Base-by-base conservation (phyloP, 2,113 vertebrate genomes). In the Elephas maximus region DNA sequence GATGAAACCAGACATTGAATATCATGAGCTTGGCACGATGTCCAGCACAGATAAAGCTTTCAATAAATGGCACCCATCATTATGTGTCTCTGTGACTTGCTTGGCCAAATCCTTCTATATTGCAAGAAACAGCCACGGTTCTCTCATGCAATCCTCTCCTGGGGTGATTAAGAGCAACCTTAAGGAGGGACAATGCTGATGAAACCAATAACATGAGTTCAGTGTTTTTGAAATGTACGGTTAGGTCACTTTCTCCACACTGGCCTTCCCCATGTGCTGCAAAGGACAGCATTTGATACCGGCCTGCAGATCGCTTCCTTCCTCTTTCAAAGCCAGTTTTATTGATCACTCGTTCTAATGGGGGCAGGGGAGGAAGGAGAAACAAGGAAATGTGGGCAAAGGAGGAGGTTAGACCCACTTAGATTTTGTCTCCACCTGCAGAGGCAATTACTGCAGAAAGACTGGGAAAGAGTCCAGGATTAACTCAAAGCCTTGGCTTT, bases 281-380 rank as follows among this genome's bases (percentile, higher is more conserved):
- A 3, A 45, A 94, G 93, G 91, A 69, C 28, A 94, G 97, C 97
- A 98, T 98, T 95, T 93, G 97, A 98, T 96, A 98, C 95, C 65
- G 93, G 84, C 11, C 0, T 88, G 96, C 84, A 98, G 98, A 98
- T 96, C 94, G 24, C 97, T 96, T 97, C 97, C 98, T 99, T 99
- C 98, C 98, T 98, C 95, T 92, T 97, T 79, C 97, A 86, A 93
- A 91, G 97, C 97, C 97, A 96, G 86, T 97, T 92, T 26, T 90
- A 99, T 98, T 6, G 98, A 99, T 98, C 97, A 67, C 95, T 97
- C 83, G 74, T 95, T 94, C 96, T 33, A 90, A 88, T 63, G 78
- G 96, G 98, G 95, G 90, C 71, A 94, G 67, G 78, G 63, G 53
- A 90, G 48, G 93, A 92, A 91, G 80, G 84, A 69, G 84, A 73